Base-by-base conservation (phyloP, 2,113 vertebrate genomes). In the Aleadryas rufinucha region DNA sequence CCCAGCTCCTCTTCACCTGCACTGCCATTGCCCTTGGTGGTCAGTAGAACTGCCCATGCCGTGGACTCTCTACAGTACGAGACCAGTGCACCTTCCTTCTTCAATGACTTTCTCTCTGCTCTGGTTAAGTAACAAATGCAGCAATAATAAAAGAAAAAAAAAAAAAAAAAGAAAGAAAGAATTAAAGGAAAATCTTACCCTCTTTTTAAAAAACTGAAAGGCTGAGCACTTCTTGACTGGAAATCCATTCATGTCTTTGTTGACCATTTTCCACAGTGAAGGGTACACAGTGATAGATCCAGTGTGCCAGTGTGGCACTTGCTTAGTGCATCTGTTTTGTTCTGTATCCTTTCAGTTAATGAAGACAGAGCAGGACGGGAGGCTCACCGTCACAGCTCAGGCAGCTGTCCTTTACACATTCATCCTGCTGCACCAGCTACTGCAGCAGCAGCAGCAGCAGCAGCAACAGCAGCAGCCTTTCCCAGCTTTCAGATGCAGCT, bases 151-250 rank as follows among this genome's bases (percentile, higher is more conserved):
- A 65, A 35, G n/a, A 5, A 64, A 91, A 42, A 33, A 76, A 53
- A 47, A 13, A 5, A 30, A 11, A 24, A 39, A 77, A 35, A 95
- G 15, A 42, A 42, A 42, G 42, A 82, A 64, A 57, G 1, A 65
- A 82, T 71, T 16, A 84, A 79, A 95, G 77, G 94, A 80, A 78
- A 96, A 94, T 91, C 99, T 99, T 98, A 99, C 99, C 99, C 99
- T 99, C 95, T 99, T 99, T 97, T 99, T 99, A 97, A 99, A 99
- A 97, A 99, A 99, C 96, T 99, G 99, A 97, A 99, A 99, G 87
- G 99, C 99, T 71, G 99, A 99, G 92, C 99, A 99, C 97, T 99
- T 99, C 98, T 99, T 99, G 97, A 99, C 99, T 97, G 99, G 99
- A 97, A 99, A 99, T 97, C 99, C 98, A 95, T 99, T 99, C 98